Evolutionary conservation across 2,888 invertebrate species (phyloP), one percentile per base, ranked within the genome.

Genomic region (Ernsta delagoae): DNA sequence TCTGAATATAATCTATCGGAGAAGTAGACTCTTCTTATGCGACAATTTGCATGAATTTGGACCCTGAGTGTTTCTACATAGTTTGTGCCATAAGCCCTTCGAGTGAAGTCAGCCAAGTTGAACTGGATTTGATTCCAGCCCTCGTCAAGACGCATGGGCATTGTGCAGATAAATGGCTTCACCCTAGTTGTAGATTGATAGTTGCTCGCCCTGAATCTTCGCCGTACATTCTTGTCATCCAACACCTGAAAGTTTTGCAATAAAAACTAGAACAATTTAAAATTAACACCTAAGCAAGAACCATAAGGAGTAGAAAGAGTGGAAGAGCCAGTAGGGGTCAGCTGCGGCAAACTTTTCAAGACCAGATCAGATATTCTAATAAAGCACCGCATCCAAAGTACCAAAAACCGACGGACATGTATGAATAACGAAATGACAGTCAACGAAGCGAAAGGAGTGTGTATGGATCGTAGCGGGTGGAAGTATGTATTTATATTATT

Each of bases 71-170:
- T 98, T 90, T 99, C 98, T 67, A 98, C 96, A 89, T 98, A 99
- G 87, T 97, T 98, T 11, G 98, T 98, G n/a, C 98, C 98, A 84
- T 99, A 99, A 0, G 98, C 98, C 79, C 98, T 94, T 76, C 97
- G 94, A 6, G 98, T 98, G 86, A 99, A 98, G 89, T 99, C 98
- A 4, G 98, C 97, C 74, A 99, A 94, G 90, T 99, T 98, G 86
- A 99, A 98, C 86, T 98, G 98, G 76, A 99, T 98, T 90, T 97
- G 96, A 83, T 98, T 98, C 98, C 98, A 98, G 43, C 99, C 99
- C 80, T 98, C 97, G 79, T 98, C 98, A 72, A 99, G 93, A 70
- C 98, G 94, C 96, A 99, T 97, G 0, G 99, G 99, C 98, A 99
- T 98, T 6, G 98, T 98, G 82, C 98, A 98, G 79, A 99, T 99